Base-by-base conservation (phyloP, 30 jellyfish, hydroid and myxozoan genomes). In the Pelagia noctiluca region DNA sequence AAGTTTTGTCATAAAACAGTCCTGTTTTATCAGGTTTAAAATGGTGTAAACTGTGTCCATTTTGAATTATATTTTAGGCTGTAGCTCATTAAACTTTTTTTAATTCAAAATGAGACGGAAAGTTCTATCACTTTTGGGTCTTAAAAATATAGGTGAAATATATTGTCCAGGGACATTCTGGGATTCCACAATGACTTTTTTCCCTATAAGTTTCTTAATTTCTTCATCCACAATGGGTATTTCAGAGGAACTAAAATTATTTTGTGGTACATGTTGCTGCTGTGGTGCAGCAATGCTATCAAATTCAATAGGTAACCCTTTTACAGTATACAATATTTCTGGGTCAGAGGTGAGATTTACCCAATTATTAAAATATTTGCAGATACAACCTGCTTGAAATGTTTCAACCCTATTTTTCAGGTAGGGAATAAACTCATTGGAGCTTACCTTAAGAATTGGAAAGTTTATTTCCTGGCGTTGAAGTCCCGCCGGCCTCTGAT, bases 361-460 rank as follows among this genome's bases (percentile, higher is more conserved):
- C n/a, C n/a, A n/a, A n/a, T n/a, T n/a, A n/a, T 47, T 48, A 47
- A 23, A 33, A 35, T 25, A 36, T 13, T 25, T 21, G 26, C 76
- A 12, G 23, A 80, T 63, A 19, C 76, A 49, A 3, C 91, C 91
- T 2, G 84, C 86, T 28, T 64, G 49, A 54, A 64, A 63, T 34
- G 62, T 57, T 75, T 11, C 76, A 75, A 57, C 87, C 50, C 52
- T 75, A n/a, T 30, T 38, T 26, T 50, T 37, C n/a, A n/a, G n/a
- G n/a, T n/a, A n/a, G n/a, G n/a, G n/a, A n/a, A n/a, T n/a, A n/a
- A n/a, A n/a, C n/a, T n/a, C n/a, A n/a, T n/a, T n/a, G n/a, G n/a
- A n/a, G n/a, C n/a, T n/a, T n/a, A n/a, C n/a, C n/a, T n/a, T n/a
- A n/a, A n/a, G n/a, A n/a, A n/a, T n/a, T n/a, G n/a, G n/a, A n/a